Evolutionary conservation across 2,113 vertebrate species (phyloP).

Genomic region (Axis porcinus): DNA sequence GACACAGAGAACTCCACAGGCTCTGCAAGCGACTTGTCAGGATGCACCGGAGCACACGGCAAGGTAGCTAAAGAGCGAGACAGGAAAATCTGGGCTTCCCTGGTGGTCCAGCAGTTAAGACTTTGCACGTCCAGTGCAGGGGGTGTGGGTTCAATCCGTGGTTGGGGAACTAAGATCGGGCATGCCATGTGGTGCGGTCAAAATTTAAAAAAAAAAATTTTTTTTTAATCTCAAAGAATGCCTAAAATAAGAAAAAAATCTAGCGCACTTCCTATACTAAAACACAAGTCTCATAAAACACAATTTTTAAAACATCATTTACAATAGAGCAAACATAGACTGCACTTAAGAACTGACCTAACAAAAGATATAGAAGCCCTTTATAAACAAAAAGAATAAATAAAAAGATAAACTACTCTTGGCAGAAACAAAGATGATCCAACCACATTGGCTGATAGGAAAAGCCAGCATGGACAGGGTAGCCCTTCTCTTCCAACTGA

Average conservation of each 20-base stretch:
- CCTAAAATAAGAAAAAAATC: background rate
- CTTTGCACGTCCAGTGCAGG: background rate
- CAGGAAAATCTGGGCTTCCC: rapidly evolving
- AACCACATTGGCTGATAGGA: rapidly evolving
- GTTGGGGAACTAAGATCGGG: background rate
- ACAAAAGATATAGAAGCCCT: background rate
- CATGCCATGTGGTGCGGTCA: rapidly evolving
- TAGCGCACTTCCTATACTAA: rapidly evolving
- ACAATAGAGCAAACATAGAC: background rate
- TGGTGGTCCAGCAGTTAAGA: rapidly evolving
- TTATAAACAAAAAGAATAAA: background rate
- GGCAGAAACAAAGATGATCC: background rate
- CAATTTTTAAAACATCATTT: background rate
- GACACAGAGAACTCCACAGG: background rate
- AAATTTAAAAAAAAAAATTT: background rate
- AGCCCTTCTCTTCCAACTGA: background rate
- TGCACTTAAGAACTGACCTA: background rate
- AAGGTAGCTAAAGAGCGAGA: rapidly evolving
- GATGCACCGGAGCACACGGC: rapidly evolving
- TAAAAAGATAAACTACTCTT: background rate
- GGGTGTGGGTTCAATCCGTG: background rate
- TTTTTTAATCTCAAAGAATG: background rate
- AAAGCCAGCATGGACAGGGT: background rate
- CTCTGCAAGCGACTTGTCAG: background rate
- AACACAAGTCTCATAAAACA: background rate